Conservation (phyloP, 64 coral and sea anemone species). For the Orbicella faveolata region DNA sequence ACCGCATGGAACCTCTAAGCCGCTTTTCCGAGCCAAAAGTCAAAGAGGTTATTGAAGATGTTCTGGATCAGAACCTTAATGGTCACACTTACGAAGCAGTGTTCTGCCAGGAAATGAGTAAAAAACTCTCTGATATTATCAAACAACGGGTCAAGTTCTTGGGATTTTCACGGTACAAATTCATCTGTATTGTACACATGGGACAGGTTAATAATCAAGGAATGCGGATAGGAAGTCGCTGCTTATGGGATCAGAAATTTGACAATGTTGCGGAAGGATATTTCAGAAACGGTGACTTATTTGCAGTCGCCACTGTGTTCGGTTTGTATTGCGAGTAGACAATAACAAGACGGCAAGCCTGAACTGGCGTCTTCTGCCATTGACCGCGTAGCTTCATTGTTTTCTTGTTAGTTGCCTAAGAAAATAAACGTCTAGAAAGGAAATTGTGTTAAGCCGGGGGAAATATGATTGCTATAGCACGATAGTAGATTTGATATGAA, state of each 20-base stretch:
- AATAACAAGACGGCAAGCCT: background rate
- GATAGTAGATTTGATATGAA: background rate
- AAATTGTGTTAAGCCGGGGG: background rate
- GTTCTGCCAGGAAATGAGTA: conserved; percentile 81
- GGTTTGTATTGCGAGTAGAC: conserved; percentile 76
- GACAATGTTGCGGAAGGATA: conserved; percentile 77
- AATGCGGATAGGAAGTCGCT: conserved; percentile 75
- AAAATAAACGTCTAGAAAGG: background rate
- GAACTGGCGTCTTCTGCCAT: background rate
- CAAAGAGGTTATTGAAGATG: conserved; percentile 80
- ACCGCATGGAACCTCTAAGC: conserved; percentile 51
- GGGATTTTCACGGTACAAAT: conserved; percentile 80
- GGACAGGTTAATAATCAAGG: conserved; percentile 82
- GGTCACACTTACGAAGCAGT: conserved; percentile 57
- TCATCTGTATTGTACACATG: conserved; percentile 82
- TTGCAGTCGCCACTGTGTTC: conserved; percentile 79
- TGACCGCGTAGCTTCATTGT: background rate
- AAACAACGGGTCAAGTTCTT: conserved; percentile 82
- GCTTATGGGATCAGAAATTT: conserved; percentile 69
- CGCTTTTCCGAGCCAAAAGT: conserved; percentile 69
- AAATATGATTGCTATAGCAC: background rate
- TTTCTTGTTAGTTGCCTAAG: background rate
- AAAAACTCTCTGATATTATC: conserved; percentile 73
- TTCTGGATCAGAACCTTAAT: conserved; percentile 48
- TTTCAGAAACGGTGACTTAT: conserved; percentile 73